Conservation (phyloP, 92 coral and sea anemone species). For the Palythoa grandiflora region DNA sequence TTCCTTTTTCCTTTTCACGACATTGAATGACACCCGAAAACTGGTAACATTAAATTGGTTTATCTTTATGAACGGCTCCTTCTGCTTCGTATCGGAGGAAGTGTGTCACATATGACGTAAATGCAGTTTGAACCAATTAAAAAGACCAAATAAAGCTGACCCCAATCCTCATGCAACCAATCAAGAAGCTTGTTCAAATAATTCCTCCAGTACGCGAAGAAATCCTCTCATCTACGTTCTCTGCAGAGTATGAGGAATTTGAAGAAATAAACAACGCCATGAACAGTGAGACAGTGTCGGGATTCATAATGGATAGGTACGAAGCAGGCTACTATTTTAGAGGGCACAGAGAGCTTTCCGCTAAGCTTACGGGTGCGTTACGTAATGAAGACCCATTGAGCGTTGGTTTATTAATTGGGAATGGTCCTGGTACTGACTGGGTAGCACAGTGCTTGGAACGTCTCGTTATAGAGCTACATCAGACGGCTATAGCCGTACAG, state of each 20-base stretch:
- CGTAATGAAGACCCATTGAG: slow-evolving; percentile 11
- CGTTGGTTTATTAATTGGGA: slow-evolving; percentile 23
- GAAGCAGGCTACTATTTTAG: slow-evolving; percentile 21
- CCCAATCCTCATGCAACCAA: too few species aligned
- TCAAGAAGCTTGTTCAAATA: too few species aligned
- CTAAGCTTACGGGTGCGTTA: background rate
- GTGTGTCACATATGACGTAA: too few species aligned
- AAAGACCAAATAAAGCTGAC: too few species aligned
- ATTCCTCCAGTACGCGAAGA: too few species aligned
- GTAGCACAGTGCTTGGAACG: slow-evolving; percentile 13
- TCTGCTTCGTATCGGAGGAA: too few species aligned
- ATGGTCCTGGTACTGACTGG: slow-evolving; percentile 37
- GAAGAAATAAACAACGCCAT: background rate
- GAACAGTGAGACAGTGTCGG: background rate
- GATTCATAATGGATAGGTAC: slow-evolving; percentile 34
- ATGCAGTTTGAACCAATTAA: too few species aligned
- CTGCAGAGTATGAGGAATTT: background rate
- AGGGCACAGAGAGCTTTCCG: background rate
- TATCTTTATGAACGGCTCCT: too few species aligned
- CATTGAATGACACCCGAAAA: too few species aligned
- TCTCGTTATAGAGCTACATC: background rate
- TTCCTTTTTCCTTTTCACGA: too few species aligned
- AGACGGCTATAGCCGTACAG: background rate
- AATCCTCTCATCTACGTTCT: background rate
- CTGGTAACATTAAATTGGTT: background rate